Evolutionary conservation across 1,140 invertebrate genomes (phyloP).

Genomic region (Meloidogyne chitwoodi): DNA sequence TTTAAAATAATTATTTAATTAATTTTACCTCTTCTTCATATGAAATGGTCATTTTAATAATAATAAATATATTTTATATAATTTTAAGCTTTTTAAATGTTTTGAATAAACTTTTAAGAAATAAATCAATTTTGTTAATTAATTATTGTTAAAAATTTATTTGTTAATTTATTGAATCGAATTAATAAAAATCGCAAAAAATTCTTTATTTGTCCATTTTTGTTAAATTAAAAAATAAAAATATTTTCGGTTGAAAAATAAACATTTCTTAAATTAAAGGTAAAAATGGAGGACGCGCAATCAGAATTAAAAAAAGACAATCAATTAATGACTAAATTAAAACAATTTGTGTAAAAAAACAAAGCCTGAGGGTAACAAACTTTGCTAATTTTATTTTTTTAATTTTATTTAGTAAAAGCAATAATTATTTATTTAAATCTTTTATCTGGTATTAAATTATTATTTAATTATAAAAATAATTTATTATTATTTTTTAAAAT

Average conservation of each 20-base stretch:
- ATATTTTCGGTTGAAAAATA: neutral
- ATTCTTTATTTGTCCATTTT: no score
- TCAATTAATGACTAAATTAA: neutral
- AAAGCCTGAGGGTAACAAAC: neutral
- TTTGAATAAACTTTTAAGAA: no score
- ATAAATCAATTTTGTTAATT: no score
- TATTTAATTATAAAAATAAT: neutral
- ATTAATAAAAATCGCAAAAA: no score
- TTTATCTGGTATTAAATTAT: no score
- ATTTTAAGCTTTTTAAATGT: no score
- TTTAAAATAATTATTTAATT: conserved; percentile 22
- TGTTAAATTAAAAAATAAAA: neutral
- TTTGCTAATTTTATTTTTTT: neutral
- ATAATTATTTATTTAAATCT: neutral
- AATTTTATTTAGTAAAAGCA: neutral
- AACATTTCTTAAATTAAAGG: neutral
- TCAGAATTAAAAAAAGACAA: neutral
- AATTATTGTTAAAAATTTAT: neutral
- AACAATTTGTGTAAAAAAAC: neutral
- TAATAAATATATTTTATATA: no score
- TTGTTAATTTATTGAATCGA: neutral
- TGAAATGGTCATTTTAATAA: conserved; percentile 29
- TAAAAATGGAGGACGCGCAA: neutral
- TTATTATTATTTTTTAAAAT: neutral
- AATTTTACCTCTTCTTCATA: conserved; percentile 31